Evolutionary conservation across 2,113 vertebrate species (phyloP), one percentile per base, ranked within the genome.

Genomic region (Butorides virescens): DNA sequence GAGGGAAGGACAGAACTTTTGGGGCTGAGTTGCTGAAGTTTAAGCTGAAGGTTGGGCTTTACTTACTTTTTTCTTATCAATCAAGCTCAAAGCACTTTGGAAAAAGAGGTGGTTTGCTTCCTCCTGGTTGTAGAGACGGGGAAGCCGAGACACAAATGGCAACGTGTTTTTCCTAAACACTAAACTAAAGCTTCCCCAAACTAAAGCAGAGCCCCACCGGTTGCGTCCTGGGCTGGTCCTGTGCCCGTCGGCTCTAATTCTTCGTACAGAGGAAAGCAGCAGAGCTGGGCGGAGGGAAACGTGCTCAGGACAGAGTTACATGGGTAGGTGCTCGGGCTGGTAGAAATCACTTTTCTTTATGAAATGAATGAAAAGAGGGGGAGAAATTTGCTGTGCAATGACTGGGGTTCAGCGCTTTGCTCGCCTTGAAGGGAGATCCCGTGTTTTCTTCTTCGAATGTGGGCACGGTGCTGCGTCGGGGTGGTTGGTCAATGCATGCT

Each of bases 121-220:
- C 55, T 62, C 22, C 22, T 56, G 49, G 32, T 63, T 63, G 27
- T 46, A 56, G 76, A 52, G 42, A 17, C 47, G 59, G 37, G 59
- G 46, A 65, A 77, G 42, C 20, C 0, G 1, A 72, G 46, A 7
- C 37, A 19, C 9, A 44, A 42, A 32, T 22, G 26, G 36, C 55
- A 29, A 23, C 42, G 32, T 22, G 37, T 20, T 66, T 75, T 76
- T 71, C 44, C 49, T 12, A 61, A 67, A 29, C 37, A 6, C 10
- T 1, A 2, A 32, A 23, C 17, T 67, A 26, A 53, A 39, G n/a
- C 39, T 42, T 42, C 42, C 42, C 42, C 2, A 2, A 32, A 23
- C 26, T 67, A 21, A 53, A 39, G n/a, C 46, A 34, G 44, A 86
- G 34, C 34, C 37, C 21, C 0, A 0, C 20, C 0, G 1, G 46